These are phyloP conservation scores for Heliopora coerulea DNA, from an alignment of 92 coral and sea anemone genomes.

Conservation along the genomic window DNA sequence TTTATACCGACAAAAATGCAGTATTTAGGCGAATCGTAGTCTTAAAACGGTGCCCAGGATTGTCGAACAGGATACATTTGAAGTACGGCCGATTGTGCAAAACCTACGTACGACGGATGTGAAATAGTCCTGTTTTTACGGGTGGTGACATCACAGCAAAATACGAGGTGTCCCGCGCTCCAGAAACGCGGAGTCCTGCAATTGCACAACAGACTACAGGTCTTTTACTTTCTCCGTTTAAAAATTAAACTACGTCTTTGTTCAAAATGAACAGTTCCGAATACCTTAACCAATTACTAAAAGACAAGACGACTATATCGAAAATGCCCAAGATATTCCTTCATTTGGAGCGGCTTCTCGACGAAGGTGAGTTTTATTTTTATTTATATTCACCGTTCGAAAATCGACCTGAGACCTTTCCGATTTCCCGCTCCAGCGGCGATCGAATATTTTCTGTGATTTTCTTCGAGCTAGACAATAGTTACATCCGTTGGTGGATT, in stretches of 20 bases:
- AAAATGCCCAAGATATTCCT: slow-evolving; percentile 99
- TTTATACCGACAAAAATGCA: too few species aligned
- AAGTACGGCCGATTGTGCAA: too few species aligned
- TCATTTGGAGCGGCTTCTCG: slow-evolving; percentile 96
- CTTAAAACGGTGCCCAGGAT: too few species aligned
- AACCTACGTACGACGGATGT: too few species aligned
- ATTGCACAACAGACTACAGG: slow-evolving; percentile 47
- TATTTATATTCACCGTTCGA: background rate
- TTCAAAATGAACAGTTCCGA: slow-evolving; percentile 62
- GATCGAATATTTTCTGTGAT: background rate
- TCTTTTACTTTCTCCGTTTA: slow-evolving; percentile 63
- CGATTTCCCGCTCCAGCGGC: background rate
- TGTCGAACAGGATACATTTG: too few species aligned
- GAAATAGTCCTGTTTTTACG: too few species aligned
- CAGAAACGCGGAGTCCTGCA: slow-evolving; percentile 36
- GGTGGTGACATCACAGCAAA: background rate
- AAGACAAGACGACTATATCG: slow-evolving; percentile 97
- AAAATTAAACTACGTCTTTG: slow-evolving; percentile 26
- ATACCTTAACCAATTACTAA: slow-evolving; percentile 98
- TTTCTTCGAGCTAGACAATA: background rate
- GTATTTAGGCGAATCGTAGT: too few species aligned
- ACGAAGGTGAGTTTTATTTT: slow-evolving; percentile 77
- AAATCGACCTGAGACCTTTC: background rate
- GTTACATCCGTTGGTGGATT: background rate
- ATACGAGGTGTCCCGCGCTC: slow-evolving; percentile 36